These are phyloP conservation scores for Subanguina moxae DNA, from an alignment of 1,140 invertebrate genomes.

Conservation along the genomic window DNA sequence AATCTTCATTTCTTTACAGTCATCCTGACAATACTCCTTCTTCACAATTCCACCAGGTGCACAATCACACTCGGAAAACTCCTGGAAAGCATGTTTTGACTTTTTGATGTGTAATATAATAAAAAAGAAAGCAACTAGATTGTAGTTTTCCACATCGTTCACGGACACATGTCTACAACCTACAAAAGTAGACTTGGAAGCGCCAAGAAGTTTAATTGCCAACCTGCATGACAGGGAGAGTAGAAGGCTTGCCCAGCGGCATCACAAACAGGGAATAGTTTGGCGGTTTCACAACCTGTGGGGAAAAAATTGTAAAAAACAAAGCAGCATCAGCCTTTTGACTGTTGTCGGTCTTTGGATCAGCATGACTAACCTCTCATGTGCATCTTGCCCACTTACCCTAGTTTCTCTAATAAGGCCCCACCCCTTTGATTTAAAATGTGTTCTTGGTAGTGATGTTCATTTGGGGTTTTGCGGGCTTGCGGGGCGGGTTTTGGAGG, in stretches of 20 bases:
- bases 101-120: constrained; percentile 6
- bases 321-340: no score
- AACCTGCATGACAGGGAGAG: constrained; percentile 56
- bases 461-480: no score
- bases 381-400: no score
- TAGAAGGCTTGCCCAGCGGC: constrained; percentile 47
- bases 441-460: no score
- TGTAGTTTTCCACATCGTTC: constrained; percentile 22
- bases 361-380: no score
- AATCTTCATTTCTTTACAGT: constrained; percentile 22
- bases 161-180: constrained; percentile 46
- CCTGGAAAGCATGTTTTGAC: constrained; percentile 22
- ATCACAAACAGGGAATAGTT: constrained; percentile 57
- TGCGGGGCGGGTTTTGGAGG: no score
- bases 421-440: no score
- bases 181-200: no score
- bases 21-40: constrained; percentile 43
- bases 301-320: background rate
- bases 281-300: constrained; percentile 45
- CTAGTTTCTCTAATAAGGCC: no score
- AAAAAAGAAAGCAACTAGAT: constrained; percentile 34
- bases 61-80: constrained; percentile 57
- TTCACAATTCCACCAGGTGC: constrained; percentile 43
- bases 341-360: no score
- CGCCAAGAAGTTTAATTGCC: background rate